A percentile compares a stretch with the other conserved stretches of the same genome.
Evolutionary conservation across 2,888 invertebrate species (phyloP).

Genomic region (Sphaerophoria rueppellii): DNA sequence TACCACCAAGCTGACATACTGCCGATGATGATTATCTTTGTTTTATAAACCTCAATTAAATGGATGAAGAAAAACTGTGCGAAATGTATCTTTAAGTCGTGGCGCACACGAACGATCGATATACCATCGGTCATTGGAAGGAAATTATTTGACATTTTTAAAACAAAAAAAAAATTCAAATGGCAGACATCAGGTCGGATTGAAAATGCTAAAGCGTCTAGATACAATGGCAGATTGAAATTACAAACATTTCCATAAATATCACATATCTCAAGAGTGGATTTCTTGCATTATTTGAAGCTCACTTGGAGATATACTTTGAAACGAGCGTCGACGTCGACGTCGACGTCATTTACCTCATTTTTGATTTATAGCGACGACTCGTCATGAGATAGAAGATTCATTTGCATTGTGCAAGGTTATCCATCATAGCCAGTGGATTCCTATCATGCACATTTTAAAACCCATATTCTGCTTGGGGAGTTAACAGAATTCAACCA

Average conservation of each 20-base stretch:
- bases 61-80: slow-evolving; percentile 41
- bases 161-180: slow-evolving; percentile 22
- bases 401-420: slow-evolving; percentile 36
- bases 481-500: slow-evolving; percentile 37
- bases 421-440: background rate
- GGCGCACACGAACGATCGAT: slow-evolving; percentile 2
- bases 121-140: slow-evolving; percentile 43
- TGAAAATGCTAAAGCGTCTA: slow-evolving; percentile 57
- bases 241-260: slow-evolving; percentile 34
- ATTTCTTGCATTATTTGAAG: background rate
- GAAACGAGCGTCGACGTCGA: background rate
- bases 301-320: slow-evolving; percentile 28
- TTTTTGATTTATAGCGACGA: slow-evolving; percentile 41
- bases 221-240: slow-evolving; percentile 23
- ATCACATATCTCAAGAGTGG: slow-evolving; percentile 1
- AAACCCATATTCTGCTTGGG: background rate
- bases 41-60: slow-evolving; percentile 31
- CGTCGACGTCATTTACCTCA: slow-evolving; percentile 1
- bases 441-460: background rate
- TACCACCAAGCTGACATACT: slow-evolving; percentile 30
- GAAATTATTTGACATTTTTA: slow-evolving; percentile 65
- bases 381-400: slow-evolving; percentile 21
- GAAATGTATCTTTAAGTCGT: slow-evolving; percentile 18
- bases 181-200: slow-evolving; percentile 40
- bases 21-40: slow-evolving; percentile 53